These are phyloP conservation scores for Cydia fagiglandana DNA, from an alignment of 1,140 invertebrate genomes.

Conservation along the genomic window DNA sequence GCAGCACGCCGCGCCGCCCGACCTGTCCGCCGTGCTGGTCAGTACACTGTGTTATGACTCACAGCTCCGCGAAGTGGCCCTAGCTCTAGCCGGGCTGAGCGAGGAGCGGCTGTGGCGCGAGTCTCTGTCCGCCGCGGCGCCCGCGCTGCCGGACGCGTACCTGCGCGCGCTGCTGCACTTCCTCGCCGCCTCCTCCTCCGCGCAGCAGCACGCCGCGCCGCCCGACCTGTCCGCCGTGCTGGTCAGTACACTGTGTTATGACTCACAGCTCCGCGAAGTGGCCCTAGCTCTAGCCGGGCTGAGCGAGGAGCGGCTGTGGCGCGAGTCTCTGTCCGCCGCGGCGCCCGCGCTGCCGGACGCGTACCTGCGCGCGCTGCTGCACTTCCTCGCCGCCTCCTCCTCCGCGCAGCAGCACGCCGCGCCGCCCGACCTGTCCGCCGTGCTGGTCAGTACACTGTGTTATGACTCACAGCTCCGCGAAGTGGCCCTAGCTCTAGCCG, in stretches of 20 bases:
- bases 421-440: constrained; percentile 50
- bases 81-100: no score
- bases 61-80: no score
- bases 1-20: constrained; percentile 83
- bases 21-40: no score
- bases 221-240: constrained; percentile 55
- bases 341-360: constrained; percentile 90
- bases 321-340: constrained; percentile 89
- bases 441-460: constrained; percentile 44
- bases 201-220: constrained; percentile 54
- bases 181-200: constrained; percentile 82
- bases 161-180: constrained; percentile 75
- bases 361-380: constrained; percentile 94
- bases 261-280: constrained; percentile 84
- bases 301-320: constrained; percentile 90
- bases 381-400: constrained; percentile 88
- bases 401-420: constrained; percentile 54
- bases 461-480: no score
- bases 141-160: no score
- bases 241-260: constrained; percentile 33
- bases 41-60: no score
- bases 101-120: no score
- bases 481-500: no score
- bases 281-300: constrained; percentile 95
- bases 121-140: no score